Evolutionary conservation across 1,140 invertebrate species (phyloP).

Genomic region (Saxidomus purpurata): DNA sequence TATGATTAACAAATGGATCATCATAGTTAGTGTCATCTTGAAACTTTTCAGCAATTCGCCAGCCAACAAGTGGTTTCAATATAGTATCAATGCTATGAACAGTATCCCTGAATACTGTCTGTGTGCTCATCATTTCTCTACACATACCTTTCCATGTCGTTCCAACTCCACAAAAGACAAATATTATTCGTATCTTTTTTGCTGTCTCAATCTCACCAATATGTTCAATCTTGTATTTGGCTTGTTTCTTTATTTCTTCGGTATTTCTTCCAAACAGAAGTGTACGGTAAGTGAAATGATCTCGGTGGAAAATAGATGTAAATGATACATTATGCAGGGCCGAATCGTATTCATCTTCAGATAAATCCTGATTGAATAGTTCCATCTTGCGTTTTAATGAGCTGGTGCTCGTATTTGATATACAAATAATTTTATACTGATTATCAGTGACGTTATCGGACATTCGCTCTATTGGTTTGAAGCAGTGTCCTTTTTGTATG

Average conservation of each 20-base stretch:
- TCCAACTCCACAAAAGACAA: conserved; percentile 77
- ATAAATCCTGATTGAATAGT: background rate
- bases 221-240: conserved; percentile 14
- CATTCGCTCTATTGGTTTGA: background rate
- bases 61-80: conserved; percentile 33
- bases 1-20: conserved; percentile 66
- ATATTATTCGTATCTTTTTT: conserved; percentile 50
- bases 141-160: conserved; percentile 76
- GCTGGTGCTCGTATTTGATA: conserved; percentile 37
- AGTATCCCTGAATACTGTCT: conserved; percentile 57
- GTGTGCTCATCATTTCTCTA: conserved; percentile 61
- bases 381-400: conserved; percentile 31
- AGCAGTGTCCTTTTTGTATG: background rate
- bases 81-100: conserved; percentile 49
- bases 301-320: conserved; percentile 68
- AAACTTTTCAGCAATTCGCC: conserved; percentile 65
- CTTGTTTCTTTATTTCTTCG: background rate
- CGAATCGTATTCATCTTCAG: background rate
- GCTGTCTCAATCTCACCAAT: background rate
- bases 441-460: background rate
- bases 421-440: conserved; percentile 24
- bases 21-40: conserved; percentile 15
- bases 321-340: conserved; percentile 65
- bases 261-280: conserved; percentile 15
- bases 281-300: conserved; percentile 64